Evolutionary conservation across 2,888 invertebrate species (phyloP).

Genomic region (Clusia tigrina): DNA sequence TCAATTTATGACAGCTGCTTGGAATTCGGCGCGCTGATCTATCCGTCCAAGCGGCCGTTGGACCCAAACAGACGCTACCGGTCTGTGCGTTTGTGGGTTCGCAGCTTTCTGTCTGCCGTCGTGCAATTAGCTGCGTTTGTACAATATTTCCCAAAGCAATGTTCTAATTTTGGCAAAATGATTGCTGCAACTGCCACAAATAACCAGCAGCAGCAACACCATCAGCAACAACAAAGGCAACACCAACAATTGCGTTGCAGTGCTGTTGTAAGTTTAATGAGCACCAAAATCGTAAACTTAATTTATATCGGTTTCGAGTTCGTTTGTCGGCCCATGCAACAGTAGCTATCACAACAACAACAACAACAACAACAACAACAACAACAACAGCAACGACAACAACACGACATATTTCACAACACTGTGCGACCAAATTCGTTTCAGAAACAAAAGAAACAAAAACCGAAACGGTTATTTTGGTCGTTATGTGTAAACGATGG

Average conservation of each 20-base stretch:
- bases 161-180: conserved; percentile 47
- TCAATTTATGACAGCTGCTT: conserved; percentile 19
- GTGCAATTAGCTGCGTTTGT: conserved; percentile 48
- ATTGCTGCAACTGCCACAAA: background rate
- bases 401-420: conserved; percentile 16
- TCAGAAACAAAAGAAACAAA: no score
- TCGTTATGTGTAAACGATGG: conserved; percentile 8
- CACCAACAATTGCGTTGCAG: background rate
- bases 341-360: background rate
- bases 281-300: conserved; percentile 50
- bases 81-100: no score
- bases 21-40: conserved; percentile 37
- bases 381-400: background rate
- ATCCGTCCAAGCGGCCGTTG: conserved; percentile 18
- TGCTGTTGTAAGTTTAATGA: conserved; percentile 43
- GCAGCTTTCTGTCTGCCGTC: no score
- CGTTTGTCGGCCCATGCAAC: conserved; percentile 44
- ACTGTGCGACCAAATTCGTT: conserved; percentile 8
- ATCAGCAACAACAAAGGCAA: conserved; percentile 1
- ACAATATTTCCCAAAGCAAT: conserved; percentile 48
- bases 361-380: background rate
- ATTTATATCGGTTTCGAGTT: conserved; percentile 50
- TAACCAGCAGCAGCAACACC: no score
- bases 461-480: conserved; percentile 9
- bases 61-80: no score